Conservation (phyloP, 35 echinoderm and acorn worm genomes). For the Chiridota heheva region DNA sequence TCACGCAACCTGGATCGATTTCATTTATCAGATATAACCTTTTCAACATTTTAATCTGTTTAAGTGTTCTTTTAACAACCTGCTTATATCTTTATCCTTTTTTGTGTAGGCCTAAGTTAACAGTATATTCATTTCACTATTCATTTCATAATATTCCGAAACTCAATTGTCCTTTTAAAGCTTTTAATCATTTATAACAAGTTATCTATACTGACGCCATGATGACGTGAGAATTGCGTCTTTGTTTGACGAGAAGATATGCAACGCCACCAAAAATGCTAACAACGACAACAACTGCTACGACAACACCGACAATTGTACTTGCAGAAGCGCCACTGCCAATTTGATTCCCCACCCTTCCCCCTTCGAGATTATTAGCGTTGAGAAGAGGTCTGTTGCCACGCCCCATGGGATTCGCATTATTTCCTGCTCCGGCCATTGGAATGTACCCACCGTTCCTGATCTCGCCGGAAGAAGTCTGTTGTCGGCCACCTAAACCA, state of each 20-base stretch:
- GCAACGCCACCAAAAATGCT: conserved; percentile 15
- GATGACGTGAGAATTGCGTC: background rate
- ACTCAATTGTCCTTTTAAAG: too few relatives aligned
- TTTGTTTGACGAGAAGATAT: conserved; percentile 3
- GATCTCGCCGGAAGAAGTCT: conserved; percentile 9
- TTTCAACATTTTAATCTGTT: too few relatives aligned
- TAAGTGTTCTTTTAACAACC: too few relatives aligned
- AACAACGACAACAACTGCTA: conserved; percentile 23
- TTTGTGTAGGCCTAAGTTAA: too few relatives aligned
- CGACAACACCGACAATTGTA: conserved; percentile 25
- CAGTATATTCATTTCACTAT: too few relatives aligned
- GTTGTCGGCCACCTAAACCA: too few relatives aligned
- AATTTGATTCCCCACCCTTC: background rate
- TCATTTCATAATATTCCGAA: too few relatives aligned
- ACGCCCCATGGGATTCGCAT: background rate
- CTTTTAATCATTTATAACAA: too few relatives aligned
- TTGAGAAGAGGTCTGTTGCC: conserved; percentile 1
- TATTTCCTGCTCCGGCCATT: background rate
- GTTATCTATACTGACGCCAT: conserved; percentile 28
- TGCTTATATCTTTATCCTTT: too few relatives aligned
- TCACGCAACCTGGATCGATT: too few relatives aligned
- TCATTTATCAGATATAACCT: too few relatives aligned
- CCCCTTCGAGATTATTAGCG: background rate
- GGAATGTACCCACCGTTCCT: background rate
- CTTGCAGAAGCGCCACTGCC: background rate